These are phyloP conservation scores for Urocynchramus pylzowi DNA, from an alignment of 2,113 vertebrate species.

Conservation along the genomic window DNA sequence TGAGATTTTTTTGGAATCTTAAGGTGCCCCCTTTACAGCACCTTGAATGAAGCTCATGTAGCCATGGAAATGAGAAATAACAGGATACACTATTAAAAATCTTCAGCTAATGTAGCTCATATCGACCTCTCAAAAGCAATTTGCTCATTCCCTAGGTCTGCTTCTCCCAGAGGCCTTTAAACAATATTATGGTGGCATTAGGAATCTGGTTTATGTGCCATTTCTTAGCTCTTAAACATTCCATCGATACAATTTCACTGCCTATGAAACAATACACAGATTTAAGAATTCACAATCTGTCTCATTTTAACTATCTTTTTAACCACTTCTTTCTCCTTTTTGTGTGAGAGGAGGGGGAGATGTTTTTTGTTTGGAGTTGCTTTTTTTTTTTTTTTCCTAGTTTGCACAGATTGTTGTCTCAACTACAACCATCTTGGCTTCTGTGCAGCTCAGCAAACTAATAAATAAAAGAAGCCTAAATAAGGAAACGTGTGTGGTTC, in stretches of 20 bases:
- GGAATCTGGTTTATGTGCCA: neutral
- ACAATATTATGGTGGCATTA: neutral
- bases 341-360: accelerated
- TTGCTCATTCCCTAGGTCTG: neutral
- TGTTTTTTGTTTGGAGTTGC: accelerated
- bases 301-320: neutral
- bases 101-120: neutral
- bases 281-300: neutral
- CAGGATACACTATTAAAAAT: neutral
- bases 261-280: neutral
- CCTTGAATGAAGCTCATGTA: neutral
- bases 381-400: neutral
- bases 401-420: neutral
- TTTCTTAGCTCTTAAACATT: neutral
- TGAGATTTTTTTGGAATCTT: neutral
- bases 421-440: neutral
- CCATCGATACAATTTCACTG: neutral
- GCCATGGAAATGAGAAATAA: neutral
- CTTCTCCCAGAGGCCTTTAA: neutral
- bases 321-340: neutral
- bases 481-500: neutral
- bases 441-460: neutral
- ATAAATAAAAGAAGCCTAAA: neutral
- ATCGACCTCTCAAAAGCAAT: neutral
- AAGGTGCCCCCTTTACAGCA: neutral